Evolutionary conservation across 2,797 vertebrate species (phyloP).

Genomic region (Brotula barbata): DNA sequence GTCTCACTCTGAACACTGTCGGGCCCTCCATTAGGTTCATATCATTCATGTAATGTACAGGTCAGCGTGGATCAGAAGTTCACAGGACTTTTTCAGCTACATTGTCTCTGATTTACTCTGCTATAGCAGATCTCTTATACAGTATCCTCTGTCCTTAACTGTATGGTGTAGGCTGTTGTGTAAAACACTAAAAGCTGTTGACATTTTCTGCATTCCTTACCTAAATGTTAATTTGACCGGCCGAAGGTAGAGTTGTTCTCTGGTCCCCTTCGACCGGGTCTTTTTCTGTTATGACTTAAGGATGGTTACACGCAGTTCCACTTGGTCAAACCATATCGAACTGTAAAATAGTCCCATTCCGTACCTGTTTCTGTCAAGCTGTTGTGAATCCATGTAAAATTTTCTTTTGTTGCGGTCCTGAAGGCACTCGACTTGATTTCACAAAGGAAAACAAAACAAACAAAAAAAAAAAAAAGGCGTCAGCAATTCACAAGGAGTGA

Average conservation of each 20-base stretch:
- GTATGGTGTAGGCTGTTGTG: conserved; percentile 76
- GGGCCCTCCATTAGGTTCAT: conserved; percentile 40
- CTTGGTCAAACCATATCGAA: conserved; percentile 58
- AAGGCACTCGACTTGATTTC: conserved; percentile 35
- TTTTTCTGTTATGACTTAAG: conserved; percentile 53
- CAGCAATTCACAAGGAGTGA: conserved; percentile 46
- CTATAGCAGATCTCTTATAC: conserved; percentile 66
- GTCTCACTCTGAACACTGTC: conserved; percentile 67
- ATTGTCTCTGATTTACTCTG: conserved; percentile 53
- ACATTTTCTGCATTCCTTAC: conserved; percentile 74
- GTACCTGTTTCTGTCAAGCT: too few species aligned
- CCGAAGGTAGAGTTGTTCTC: conserved; percentile 51
- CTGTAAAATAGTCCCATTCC: conserved; percentile 57
- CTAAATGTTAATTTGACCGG: conserved; percentile 51
- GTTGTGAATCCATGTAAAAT: conserved; percentile 51
- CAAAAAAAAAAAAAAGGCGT: conserved; percentile 52
- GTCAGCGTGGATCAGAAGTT: conserved; percentile 42
- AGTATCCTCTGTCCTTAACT: conserved; percentile 70
- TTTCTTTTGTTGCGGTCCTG: conserved; percentile 44
- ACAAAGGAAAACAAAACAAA: too few species aligned
- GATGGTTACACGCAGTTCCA: conserved; percentile 47
- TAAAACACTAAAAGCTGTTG: conserved; percentile 80
- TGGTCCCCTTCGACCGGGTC: conserved; percentile 38
- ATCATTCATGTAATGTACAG: conserved; percentile 39
- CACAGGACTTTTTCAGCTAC: conserved; percentile 44